Conservation (phyloP, 2,888 invertebrate genomes). For the Saturnia japonica region DNA sequence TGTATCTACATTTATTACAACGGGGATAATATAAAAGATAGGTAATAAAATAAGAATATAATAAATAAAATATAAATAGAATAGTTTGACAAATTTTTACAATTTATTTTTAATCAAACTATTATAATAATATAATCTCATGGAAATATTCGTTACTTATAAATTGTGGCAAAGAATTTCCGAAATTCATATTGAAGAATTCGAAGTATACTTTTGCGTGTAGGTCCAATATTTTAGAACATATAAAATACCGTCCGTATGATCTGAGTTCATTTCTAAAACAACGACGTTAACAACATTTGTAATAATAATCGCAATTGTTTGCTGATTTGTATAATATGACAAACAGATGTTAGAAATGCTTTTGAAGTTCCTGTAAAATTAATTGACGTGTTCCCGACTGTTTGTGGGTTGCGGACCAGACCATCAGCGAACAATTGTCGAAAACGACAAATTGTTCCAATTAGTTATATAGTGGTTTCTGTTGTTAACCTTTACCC, state of each 20-base stretch:
- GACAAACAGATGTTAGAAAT: background rate
- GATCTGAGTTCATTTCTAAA: background rate
- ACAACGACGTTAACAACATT: background rate
- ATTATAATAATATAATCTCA: no score
- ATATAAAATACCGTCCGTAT: background rate
- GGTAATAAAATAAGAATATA: no score
- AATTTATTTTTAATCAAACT: no score
- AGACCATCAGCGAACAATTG: conserved; percentile 39
- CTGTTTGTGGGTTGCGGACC: conserved; percentile 46
- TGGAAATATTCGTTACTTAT: no score
- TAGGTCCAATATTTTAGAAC: background rate
- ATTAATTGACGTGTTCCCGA: conserved; percentile 56
- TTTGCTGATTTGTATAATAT: background rate
- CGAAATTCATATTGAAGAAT: background rate
- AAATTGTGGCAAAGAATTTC: background rate
- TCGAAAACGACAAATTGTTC: conserved; percentile 36
- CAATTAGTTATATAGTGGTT: conserved; percentile 22
- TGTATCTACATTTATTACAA: no score
- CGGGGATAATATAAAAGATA: no score
- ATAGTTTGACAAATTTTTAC: no score
- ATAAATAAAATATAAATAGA: no score
- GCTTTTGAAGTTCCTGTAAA: conserved; percentile 29
- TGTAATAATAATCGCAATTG: background rate
- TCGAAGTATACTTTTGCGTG: background rate
- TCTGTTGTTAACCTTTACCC: conserved; percentile 16